Evolutionary conservation across 1,140 invertebrate genomes (phyloP), one percentile per base, ranked within the genome.

Genomic region (Atta texana): DNA sequence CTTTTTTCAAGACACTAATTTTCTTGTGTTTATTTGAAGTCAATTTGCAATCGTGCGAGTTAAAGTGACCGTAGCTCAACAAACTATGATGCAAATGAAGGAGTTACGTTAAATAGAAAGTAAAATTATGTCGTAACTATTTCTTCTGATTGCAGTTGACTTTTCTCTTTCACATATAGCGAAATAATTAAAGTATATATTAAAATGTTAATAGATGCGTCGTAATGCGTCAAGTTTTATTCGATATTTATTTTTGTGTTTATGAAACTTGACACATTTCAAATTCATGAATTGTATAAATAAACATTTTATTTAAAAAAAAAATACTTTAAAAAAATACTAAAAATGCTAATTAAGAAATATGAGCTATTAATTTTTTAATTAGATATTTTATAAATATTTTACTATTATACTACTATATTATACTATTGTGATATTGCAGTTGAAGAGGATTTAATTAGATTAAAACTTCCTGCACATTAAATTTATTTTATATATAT

Each of bases 291-390:
- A 34, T 64, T 14, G 0, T 28, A 63, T 16, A 63, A 63, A 16
- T 63, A 16, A 64, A 63, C 0, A 44, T 18, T 63, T 24, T 63
- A 28, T 2, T 63, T 61, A 16, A 61, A 61, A 6, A 6, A 64
- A 10, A 31, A 18, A 31, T 64, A 18, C 7, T 31, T 39, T 39
- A 7, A 39, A 39, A 39, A 39, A 39, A 39, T 39, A 39, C 1
- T 39, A 1, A 39, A 63, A 28, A 64, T 0, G 5, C 14, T 63
- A 63, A 31, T 63, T 18, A 2, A 63, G 6, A 63, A 31, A 7
- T 3, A 28, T 28, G 5, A 44, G 53, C 31, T 18, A 28, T 49
- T 68, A 57, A 68, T 85, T 44, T 85, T 80, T 89, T n/a, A 64
- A 12, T 72, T 18, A 8, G n/a, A 76, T 39, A 31, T 74, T 80